Percentiles rank a stretch among this genome's conserved stretches.
Conservation (phyloP, 2,888 invertebrate species). For the Atrina japonica region DNA sequence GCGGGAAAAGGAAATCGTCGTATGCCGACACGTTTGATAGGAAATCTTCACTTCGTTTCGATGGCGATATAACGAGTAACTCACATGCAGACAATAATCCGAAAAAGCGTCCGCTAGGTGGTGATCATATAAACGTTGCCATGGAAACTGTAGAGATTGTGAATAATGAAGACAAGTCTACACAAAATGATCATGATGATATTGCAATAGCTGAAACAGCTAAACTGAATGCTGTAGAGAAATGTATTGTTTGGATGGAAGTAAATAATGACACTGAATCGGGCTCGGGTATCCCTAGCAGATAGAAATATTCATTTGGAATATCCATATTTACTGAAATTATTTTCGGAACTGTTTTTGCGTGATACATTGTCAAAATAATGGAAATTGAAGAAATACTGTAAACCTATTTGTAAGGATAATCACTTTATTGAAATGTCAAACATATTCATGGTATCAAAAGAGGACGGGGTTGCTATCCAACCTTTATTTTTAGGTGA, state of each 20-base stretch:
- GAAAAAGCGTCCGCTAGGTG: slow-evolving; percentile 44
- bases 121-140: slow-evolving; percentile 50
- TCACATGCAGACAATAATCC: slow-evolving; percentile 24
- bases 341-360: too few relatives aligned
- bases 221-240: slow-evolving; percentile 59
- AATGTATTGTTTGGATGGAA: slow-evolving; percentile 67
- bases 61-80: slow-evolving; percentile 54
- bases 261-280: slow-evolving; percentile 40
- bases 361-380: too few relatives aligned
- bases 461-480: too few relatives aligned
- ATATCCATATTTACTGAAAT: too few relatives aligned
- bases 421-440: too few relatives aligned
- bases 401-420: too few relatives aligned
- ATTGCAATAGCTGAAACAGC: slow-evolving; percentile 53
- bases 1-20: slow-evolving; percentile 21
- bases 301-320: too few relatives aligned
- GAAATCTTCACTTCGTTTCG: slow-evolving; percentile 32
- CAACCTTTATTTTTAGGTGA: too few relatives aligned
- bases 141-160: slow-evolving; percentile 57
- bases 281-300: too few relatives aligned
- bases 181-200: slow-evolving; percentile 40
- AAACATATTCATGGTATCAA: too few relatives aligned
- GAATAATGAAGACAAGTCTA: slow-evolving; percentile 34
- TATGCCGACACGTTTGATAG: slow-evolving; percentile 15
- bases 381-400: too few relatives aligned